Evolutionary conservation across 30 jellyfish, hydroid and myxozoan species (phyloP).

Genomic region (Haliclystus octoradiatus): DNA sequence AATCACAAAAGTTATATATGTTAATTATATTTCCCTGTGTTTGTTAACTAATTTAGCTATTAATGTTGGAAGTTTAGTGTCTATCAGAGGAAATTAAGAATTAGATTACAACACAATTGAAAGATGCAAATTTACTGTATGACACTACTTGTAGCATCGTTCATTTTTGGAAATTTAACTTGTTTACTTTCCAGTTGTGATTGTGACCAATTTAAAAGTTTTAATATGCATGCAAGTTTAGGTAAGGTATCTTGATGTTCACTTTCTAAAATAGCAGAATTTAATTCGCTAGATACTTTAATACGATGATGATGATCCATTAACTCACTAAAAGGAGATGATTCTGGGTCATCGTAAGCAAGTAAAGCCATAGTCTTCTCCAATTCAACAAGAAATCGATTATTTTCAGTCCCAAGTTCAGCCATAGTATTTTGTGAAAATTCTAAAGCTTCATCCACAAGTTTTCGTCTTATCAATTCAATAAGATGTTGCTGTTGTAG

Average conservation of each 20-base stretch:
- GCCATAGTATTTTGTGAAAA: constrained; percentile 86
- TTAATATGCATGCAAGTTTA: constrained; percentile 57
- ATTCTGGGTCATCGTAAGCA: constrained; percentile 80
- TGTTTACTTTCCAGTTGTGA: constrained; percentile 67
- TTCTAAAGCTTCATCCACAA: constrained; percentile 68
- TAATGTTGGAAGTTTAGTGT: too few relatives aligned
- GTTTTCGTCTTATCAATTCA: constrained; percentile 67
- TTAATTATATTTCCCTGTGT: too few relatives aligned
- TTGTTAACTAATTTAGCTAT: too few relatives aligned
- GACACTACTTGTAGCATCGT: constrained; percentile 41
- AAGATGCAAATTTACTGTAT: background rate
- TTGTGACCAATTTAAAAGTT: constrained; percentile 82
- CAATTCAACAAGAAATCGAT: constrained; percentile 56
- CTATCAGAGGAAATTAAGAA: too few relatives aligned
- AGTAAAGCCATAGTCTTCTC: constrained; percentile 90
- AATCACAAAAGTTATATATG: too few relatives aligned
- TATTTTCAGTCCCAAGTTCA: constrained; percentile 68
- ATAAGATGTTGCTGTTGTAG: constrained; percentile 90
- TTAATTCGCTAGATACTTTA: constrained; percentile 85
- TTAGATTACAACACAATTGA: too few relatives aligned
- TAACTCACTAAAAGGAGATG: constrained; percentile 83
- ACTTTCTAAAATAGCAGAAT: constrained; percentile 86
- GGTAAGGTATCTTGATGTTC: constrained; percentile 89
- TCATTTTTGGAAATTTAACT: constrained; percentile 76
- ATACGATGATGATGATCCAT: constrained; percentile 70